These are phyloP conservation scores for Nymphalis io DNA, from an alignment of 1,140 invertebrate genomes.

Conservation along the genomic window DNA sequence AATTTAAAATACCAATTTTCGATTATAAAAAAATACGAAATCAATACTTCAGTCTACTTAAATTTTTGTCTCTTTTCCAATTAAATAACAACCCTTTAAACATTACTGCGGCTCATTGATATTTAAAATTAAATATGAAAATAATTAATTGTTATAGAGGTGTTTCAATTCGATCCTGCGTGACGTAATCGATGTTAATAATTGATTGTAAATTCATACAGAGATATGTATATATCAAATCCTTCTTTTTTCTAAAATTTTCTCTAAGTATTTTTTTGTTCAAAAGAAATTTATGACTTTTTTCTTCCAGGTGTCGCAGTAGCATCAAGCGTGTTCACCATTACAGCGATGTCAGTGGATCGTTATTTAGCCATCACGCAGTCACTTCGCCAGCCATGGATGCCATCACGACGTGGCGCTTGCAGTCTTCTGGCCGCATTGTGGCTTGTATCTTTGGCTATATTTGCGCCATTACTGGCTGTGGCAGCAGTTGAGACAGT, in stretches of 20 bases:
- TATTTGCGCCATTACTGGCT: slow-evolving; percentile 85
- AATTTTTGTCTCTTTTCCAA: too few species aligned
- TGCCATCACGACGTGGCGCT: slow-evolving; percentile 85
- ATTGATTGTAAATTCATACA: too few species aligned
- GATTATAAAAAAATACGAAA: neutral
- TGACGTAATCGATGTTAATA: too few species aligned
- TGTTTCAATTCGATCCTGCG: too few species aligned
- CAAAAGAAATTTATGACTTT: neutral
- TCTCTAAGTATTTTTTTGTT: too few species aligned
- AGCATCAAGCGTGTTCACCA: slow-evolving; percentile 88
- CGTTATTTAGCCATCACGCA: slow-evolving; percentile 88
- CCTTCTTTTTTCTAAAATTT: too few species aligned
- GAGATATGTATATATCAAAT: too few species aligned
- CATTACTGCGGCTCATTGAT: too few species aligned
- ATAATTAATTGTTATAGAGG: too few species aligned
- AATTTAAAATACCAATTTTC: slow-evolving; percentile 16
- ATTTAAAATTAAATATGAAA: too few species aligned
- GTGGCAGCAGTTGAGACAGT: slow-evolving; percentile 78
- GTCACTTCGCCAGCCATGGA: slow-evolving; percentile 85
- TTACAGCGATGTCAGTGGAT: slow-evolving; percentile 89
- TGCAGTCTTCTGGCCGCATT: slow-evolving; percentile 83
- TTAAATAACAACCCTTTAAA: too few species aligned
- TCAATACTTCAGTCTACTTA: neutral
- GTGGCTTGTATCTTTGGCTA: slow-evolving; percentile 84
- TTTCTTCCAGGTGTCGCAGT: slow-evolving; percentile 85